phyloP scores from a whole-genome alignment of 2,888 invertebrate genomes.

The Endotricha flammealis region DNA sequence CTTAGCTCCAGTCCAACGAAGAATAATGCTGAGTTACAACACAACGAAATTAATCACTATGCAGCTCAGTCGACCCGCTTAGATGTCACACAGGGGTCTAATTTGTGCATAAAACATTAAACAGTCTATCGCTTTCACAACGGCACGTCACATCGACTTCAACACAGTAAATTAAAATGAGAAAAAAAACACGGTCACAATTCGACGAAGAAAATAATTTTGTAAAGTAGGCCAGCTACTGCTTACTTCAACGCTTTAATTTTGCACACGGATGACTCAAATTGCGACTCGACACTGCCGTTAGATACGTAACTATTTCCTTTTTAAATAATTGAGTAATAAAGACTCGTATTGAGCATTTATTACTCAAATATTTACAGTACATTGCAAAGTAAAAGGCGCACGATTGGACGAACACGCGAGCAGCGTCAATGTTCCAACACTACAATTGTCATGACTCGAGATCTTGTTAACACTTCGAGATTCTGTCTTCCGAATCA shows the following conservation, averaged over 20 bases:
- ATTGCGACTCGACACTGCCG: constrained; percentile 5
- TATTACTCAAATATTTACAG: no score
- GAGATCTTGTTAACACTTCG: not conserved
- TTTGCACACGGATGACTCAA: constrained; percentile 6
- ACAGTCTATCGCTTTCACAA: constrained; percentile 49
- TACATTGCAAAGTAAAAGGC: no score
- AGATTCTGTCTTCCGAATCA: not conserved
- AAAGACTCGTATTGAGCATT: no score
- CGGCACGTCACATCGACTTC: constrained; percentile 23
- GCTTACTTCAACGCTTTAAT: constrained; percentile 1
- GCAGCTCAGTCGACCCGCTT: no score
- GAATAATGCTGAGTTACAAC: no score
- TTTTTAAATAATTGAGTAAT: no score
- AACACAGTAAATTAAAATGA: constrained; percentile 24
- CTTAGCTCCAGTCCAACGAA: no score
- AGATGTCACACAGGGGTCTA: constrained; percentile 14
- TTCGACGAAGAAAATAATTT: constrained; percentile 6
- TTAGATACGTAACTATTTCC: no score
- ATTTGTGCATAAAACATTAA: constrained; percentile 48
- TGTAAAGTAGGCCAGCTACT: constrained; percentile 17
- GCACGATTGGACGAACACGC: not conserved
- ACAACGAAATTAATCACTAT: no score
- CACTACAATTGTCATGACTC: constrained; percentile 1
- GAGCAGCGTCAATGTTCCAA: not conserved
- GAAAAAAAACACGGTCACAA: constrained; percentile 22